Evolutionary conservation across 1,140 invertebrate species (phyloP), one percentile per base, ranked within the genome.

Genomic region (Zaprionus tsacasi): DNA sequence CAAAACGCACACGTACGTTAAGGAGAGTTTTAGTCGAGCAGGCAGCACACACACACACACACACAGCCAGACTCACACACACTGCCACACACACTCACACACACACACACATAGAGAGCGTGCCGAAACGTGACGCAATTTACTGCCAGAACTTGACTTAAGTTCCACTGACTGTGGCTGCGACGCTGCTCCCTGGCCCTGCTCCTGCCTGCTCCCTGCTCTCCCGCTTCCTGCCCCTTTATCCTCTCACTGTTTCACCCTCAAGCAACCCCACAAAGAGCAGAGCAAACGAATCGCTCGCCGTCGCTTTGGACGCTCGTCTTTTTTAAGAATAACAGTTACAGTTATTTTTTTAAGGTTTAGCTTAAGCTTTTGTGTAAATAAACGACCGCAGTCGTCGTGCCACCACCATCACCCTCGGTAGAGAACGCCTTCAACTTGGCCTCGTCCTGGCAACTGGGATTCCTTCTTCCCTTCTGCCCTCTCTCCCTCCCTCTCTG

Each of bases 321-420:
- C 56, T 77, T 57, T 76, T 89, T 88, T 88, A 80, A 83, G 85
- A 87, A 87, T 87, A 87, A 87, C 85, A 81, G 85, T 88, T 85
- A 79, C 78, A 89, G 85, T 89, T 89, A 89, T 89, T 89, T 89
- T 89, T 89, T 89, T 89, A 89, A 89, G 85, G 85, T 89, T 89
- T 89, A 89, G 85, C 85, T 89, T 89, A 89, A 89, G 85, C 85
- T 89, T 89, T 89, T 89, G 85, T 89, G 85, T 89, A 89, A 89
- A 89, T 89, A 89, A 89, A 89, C 85, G 85, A 85, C 85, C 86
- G 88, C 85, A 89, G 85, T 90, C 27, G 27, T 30, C 27, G 27
- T 30, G 3, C 85, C 78, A 78, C 86, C 78, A 5, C 13, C n/a
- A 43, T n/a, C 40, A 59, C 57, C 45, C 56, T 6, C 5, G 45